Percentiles rank a stretch among this genome's conserved stretches.
These are phyloP conservation scores for Vultur gryphus DNA, from an alignment of 2,797 vertebrate genomes.

Conservation along the genomic window DNA sequence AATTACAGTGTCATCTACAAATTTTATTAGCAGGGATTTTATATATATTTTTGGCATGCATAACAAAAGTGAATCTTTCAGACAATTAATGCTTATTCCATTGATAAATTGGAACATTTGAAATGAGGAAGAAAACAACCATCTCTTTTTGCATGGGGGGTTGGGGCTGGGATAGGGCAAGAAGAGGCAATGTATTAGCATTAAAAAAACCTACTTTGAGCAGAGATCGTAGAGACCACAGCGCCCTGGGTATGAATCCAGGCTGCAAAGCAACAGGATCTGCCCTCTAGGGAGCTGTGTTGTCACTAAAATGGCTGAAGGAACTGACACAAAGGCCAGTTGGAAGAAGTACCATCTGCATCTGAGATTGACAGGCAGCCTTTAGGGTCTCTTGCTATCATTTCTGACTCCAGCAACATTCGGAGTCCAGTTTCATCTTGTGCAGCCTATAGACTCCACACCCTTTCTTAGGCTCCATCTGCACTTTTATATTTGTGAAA, in stretches of 20 bases:
- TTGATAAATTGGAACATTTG: conserved; percentile 16
- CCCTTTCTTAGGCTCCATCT: conserved; percentile 41
- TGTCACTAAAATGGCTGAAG: conserved; percentile 67
- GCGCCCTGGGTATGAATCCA: conserved; percentile 53
- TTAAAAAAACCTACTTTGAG: conserved; percentile 39
- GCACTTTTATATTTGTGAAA: conserved; percentile 11
- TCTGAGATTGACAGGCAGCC: conserved; percentile 66
- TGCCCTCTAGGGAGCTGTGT: conserved; percentile 48
- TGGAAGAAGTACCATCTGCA: conserved; percentile 66
- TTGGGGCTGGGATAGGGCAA: background rate
- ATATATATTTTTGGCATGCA: background rate
- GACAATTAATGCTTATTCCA: conserved; percentile 21
- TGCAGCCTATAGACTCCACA: conserved; percentile 1
- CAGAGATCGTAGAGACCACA: conserved; percentile 13
- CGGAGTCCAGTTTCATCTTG: conserved; percentile 40
- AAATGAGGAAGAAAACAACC: conserved; percentile 2
- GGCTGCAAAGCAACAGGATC: conserved; percentile 64
- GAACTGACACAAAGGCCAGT: conserved; percentile 64
- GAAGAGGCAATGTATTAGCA: conserved; percentile 30
- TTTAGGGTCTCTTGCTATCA: conserved; percentile 55
- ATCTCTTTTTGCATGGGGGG: background rate
- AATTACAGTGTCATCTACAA: conserved; percentile 10
- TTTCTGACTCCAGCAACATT: conserved; percentile 30
- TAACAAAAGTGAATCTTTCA: conserved; percentile 7
- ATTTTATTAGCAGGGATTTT: conserved; percentile 36